These are phyloP conservation scores for Dioctria linearis DNA, from an alignment of 2,888 invertebrate species.

Conservation along the genomic window DNA sequence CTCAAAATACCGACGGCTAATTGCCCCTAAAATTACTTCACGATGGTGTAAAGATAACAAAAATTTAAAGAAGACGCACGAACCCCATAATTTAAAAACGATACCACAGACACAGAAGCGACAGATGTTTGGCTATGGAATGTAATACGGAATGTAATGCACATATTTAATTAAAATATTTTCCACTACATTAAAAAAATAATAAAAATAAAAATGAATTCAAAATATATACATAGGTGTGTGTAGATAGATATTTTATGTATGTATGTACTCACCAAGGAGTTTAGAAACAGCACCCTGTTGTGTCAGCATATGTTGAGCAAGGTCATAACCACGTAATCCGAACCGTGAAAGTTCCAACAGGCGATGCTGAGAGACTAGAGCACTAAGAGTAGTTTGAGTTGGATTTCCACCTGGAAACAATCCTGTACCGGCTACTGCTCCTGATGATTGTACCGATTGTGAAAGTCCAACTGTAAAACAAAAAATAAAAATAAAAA, in stretches of 20 bases:
- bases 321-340: conserved; percentile 90
- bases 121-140: not conserved
- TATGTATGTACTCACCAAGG: conserved; percentile 78
- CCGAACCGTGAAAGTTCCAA: conserved; percentile 86
- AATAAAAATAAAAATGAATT: too few species aligned
- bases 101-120: too few species aligned
- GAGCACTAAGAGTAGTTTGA: conserved; percentile 78
- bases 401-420: conserved; percentile 70
- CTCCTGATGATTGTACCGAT: conserved; percentile 69
- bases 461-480: conserved; percentile 67
- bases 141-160: not conserved
- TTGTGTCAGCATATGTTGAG: conserved; percentile 91
- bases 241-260: too few species aligned
- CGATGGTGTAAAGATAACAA: conserved; percentile 29
- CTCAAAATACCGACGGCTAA: conserved; percentile 12
- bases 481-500: conserved; percentile 2
- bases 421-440: conserved; percentile 65
- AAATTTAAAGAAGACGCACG: too few species aligned
- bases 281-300: conserved; percentile 93
- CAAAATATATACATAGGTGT: too few species aligned
- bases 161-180: too few species aligned
- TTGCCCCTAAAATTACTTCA: conserved; percentile 34
- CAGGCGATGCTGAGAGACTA: conserved; percentile 84
- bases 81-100: too few species aligned
- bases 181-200: too few species aligned